Conservation (phyloP, 35 echinoderm and acorn worm genomes). For the Ptychodera flava region DNA sequence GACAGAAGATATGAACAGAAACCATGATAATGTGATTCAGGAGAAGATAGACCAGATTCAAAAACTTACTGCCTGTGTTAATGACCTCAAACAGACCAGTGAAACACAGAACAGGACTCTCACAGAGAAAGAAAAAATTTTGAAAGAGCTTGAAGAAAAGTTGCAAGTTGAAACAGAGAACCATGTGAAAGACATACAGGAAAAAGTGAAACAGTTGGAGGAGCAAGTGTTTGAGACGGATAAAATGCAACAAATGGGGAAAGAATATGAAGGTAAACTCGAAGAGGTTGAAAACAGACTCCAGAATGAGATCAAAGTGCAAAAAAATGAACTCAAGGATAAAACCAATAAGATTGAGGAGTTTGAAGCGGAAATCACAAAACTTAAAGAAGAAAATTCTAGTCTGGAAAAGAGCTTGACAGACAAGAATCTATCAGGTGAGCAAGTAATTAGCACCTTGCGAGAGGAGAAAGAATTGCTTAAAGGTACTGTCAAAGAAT, state of each 20-base stretch:
- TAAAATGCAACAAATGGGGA: slow-evolving; percentile 7
- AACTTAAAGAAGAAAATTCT: neutral
- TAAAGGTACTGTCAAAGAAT: neutral
- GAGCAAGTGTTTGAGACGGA: neutral
- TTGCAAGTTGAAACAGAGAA: slow-evolving; percentile 5
- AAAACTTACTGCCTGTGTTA: slow-evolving; percentile 54
- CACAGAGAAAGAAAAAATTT: slow-evolving; percentile 31
- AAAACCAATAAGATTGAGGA: neutral
- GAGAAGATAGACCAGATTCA: slow-evolving; percentile 91
- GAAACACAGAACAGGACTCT: slow-evolving; percentile 1
- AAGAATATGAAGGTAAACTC: slow-evolving; percentile 17
- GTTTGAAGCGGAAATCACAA: neutral
- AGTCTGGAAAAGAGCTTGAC: neutral
- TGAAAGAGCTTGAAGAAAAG: slow-evolving; percentile 33
- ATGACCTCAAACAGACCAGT: slow-evolving; percentile 65
- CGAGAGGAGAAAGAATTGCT: neutral
- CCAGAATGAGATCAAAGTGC: neutral
- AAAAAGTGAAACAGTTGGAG: slow-evolving; percentile 20
- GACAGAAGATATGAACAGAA: slow-evolving; percentile 62
- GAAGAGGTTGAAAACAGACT: neutral
- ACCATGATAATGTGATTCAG: slow-evolving; percentile 65
- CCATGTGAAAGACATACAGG: slow-evolving; percentile 1
- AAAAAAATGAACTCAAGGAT: neutral
- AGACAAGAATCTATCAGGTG: neutral
- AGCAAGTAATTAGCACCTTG: neutral